Conservation (phyloP, 2,113 vertebrate genomes). For the Pygoscelis adeliae region DNA sequence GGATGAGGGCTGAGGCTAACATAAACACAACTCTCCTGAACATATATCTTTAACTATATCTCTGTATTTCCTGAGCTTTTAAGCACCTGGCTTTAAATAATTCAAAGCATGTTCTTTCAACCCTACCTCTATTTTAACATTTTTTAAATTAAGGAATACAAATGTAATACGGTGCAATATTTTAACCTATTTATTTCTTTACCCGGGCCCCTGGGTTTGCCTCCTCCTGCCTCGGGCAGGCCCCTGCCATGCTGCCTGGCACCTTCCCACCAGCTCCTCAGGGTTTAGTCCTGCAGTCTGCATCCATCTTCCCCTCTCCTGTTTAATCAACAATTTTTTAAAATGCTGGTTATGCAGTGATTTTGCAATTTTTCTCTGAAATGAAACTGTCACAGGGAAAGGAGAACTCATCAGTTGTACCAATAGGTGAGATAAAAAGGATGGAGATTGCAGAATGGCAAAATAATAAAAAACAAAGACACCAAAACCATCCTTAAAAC, state of each 20-base stretch:
- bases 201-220: not conserved
- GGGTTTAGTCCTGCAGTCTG: not conserved
- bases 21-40: not conserved
- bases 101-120: not conserved
- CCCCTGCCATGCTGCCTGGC: rapidly evolving
- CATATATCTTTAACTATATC: not conserved
- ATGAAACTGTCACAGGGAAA: not conserved
- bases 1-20: not conserved
- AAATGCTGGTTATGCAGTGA: not conserved
- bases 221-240: not conserved
- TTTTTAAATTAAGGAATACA: not conserved
- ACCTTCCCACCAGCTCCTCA: rapidly evolving
- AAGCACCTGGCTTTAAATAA: not conserved
- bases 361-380: constrained; percentile 27
- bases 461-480: not conserved
- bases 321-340: not conserved
- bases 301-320: not conserved
- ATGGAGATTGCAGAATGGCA: not conserved
- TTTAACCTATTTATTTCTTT: not conserved
- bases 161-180: not conserved
- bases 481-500: not conserved
- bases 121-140: not conserved
- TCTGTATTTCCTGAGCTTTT: not conserved
- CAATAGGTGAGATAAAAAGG: not conserved
- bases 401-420: not conserved